A percentile compares a stretch with the other conserved stretches of the same genome.
phyloP scores from a whole-genome alignment of 2,113 vertebrate genomes.

The Herpetotheres cachinnans region DNA sequence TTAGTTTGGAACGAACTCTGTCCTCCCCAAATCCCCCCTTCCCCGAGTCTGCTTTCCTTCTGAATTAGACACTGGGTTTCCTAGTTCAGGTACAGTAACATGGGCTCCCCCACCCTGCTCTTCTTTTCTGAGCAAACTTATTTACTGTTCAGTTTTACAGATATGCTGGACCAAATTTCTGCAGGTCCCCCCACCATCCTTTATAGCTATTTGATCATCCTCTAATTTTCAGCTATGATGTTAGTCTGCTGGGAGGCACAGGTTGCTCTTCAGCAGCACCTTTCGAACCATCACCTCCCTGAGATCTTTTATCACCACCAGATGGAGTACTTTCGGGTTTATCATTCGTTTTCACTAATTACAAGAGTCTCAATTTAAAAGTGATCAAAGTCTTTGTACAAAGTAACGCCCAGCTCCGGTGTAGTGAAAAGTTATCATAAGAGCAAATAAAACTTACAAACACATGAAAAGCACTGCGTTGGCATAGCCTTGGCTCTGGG shows the following conservation, averaged over 20 bases:
- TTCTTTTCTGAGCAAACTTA: background rate
- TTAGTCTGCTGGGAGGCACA: background rate
- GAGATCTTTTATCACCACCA: background rate
- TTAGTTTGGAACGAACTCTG: background rate
- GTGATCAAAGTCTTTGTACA: background rate
- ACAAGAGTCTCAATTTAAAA: background rate
- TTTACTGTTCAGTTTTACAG: background rate
- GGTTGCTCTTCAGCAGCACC: background rate
- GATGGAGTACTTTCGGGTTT: background rate
- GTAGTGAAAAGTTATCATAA: background rate
- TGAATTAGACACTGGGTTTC: background rate
- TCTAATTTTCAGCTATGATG: background rate
- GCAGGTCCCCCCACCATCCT: background rate
- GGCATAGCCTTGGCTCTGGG: background rate
- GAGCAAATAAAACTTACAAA: background rate
- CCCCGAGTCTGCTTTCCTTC: background rate
- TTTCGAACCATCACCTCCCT: background rate
- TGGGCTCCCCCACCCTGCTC: accelerated
- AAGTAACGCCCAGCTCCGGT: background rate
- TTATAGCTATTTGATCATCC: background rate
- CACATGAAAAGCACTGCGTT: background rate
- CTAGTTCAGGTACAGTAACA: background rate
- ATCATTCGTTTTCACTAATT: background rate
- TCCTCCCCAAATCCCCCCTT: background rate
- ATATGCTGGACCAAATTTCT: background rate